These are phyloP conservation scores for Oreortyx pictus DNA, from an alignment of 2,797 vertebrate species.

Conservation along the genomic window DNA sequence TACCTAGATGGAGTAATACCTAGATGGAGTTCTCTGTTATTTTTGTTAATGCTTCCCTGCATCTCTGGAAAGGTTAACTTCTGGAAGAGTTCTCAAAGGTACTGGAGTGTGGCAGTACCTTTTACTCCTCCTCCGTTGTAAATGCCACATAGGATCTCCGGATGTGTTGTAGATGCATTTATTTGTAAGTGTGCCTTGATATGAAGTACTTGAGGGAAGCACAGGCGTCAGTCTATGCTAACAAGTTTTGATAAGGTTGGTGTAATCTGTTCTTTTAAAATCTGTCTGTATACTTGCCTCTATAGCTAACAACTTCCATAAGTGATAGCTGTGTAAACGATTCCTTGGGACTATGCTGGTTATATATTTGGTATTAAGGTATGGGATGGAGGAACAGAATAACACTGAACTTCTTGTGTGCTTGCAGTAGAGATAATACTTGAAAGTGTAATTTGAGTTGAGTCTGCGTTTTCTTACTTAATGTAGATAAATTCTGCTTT, in stretches of 20 bases:
- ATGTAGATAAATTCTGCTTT: neutral
- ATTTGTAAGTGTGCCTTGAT: neutral
- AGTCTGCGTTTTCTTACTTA: neutral
- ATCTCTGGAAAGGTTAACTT: neutral
- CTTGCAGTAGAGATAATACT: neutral
- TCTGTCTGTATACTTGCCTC: neutral
- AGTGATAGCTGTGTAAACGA: neutral
- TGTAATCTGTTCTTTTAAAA: neutral
- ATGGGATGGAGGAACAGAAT: neutral
- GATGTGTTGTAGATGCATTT: neutral
- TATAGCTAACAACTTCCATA: neutral
- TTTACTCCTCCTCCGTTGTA: neutral
- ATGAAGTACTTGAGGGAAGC: neutral
- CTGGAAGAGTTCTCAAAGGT: fast-evolving
- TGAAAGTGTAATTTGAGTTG: neutral
- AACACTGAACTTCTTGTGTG: neutral
- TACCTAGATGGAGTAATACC: neutral
- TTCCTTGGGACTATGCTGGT: neutral
- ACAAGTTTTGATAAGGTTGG: neutral
- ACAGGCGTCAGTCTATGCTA: neutral
- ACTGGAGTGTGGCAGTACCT: fast-evolving
- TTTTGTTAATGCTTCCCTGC: neutral
- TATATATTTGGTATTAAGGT: neutral
- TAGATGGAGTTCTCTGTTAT: neutral
- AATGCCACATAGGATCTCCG: neutral